phyloP scores from a whole-genome alignment of 2,888 invertebrate genomes.

The Nemoura dubitans region DNA sequence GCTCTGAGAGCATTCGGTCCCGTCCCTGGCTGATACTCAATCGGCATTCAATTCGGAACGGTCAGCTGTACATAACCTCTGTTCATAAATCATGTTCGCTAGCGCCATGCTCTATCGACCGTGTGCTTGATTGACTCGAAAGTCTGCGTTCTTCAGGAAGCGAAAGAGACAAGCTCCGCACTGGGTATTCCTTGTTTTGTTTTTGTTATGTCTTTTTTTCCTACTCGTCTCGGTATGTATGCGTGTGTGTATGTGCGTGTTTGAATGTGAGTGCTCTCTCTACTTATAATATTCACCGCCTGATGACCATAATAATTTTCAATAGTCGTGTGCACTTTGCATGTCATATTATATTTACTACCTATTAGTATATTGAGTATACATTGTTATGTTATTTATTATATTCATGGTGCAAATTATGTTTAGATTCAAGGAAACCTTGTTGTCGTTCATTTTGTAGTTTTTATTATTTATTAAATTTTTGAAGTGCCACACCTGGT shows the following conservation, averaged over 20 bases:
- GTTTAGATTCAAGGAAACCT: constrained; percentile 19
- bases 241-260: constrained; percentile 31
- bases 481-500: constrained; percentile 25
- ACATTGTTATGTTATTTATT: constrained; percentile 32
- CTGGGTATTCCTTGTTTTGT: constrained; percentile 14
- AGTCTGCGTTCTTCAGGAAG: not conserved
- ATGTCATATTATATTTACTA: constrained; percentile 19
- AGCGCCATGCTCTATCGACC: not conserved
- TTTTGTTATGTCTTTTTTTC: constrained; percentile 17
- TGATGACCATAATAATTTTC: constrained; percentile 2
- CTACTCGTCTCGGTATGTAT: constrained; percentile 20
- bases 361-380: constrained; percentile 2
- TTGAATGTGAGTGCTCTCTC: constrained; percentile 44
- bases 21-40: not conserved
- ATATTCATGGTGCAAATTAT: constrained; percentile 37
- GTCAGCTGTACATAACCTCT: not conserved
- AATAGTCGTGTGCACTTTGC: constrained; percentile 1
- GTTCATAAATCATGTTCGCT: not conserved
- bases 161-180: not conserved
- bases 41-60: not conserved
- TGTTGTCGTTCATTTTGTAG: constrained; percentile 25
- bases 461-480: constrained; percentile 38
- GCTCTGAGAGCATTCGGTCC: not conserved
- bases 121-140: not conserved
- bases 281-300: constrained; percentile 17